These are phyloP conservation scores for Macrobrachium rosenbergii DNA, from an alignment of 1,140 invertebrate species.

Conservation along the genomic window DNA sequence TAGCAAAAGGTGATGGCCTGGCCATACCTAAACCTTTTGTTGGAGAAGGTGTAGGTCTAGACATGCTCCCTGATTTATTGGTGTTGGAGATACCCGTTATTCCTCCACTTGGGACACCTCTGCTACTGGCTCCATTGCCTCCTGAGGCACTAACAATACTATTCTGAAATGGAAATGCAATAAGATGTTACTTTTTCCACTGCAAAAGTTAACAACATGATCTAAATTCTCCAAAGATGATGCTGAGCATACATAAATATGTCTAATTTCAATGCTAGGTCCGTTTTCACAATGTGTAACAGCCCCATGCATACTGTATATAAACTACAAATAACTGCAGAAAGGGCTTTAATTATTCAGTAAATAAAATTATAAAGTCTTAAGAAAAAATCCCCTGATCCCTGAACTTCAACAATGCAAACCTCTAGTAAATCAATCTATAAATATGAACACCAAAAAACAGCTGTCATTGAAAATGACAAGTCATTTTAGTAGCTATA, in stretches of 20 bases:
- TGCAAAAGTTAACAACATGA: neutral
- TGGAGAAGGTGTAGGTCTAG: constrained; percentile 51
- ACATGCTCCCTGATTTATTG: constrained; percentile 35
- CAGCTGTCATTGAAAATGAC: neutral
- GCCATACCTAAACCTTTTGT: constrained; percentile 47
- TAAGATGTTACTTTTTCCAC: constrained; percentile 2
- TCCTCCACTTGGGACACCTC: constrained; percentile 44
- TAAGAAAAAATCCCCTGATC: neutral
- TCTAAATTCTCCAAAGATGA: neutral
- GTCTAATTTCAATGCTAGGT: neutral
- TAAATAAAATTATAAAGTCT: neutral
- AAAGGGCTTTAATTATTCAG: neutral
- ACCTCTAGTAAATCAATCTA: neutral
- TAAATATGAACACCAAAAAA: neutral
- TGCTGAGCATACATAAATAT: neutral
- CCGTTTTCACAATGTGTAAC: neutral
- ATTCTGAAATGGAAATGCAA: constrained; percentile 1
- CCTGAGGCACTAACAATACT: constrained; percentile 36
- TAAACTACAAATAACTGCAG: neutral
- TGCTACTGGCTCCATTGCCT: constrained; percentile 24
- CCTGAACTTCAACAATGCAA: neutral
- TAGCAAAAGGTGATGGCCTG: constrained; percentile 61
- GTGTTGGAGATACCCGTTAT: constrained; percentile 23
- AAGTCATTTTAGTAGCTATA: too few species aligned
- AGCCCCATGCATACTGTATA: too few species aligned